Evolutionary conservation across 2,888 invertebrate genomes (phyloP).

Genomic region (Embidobia sp.): DNA sequence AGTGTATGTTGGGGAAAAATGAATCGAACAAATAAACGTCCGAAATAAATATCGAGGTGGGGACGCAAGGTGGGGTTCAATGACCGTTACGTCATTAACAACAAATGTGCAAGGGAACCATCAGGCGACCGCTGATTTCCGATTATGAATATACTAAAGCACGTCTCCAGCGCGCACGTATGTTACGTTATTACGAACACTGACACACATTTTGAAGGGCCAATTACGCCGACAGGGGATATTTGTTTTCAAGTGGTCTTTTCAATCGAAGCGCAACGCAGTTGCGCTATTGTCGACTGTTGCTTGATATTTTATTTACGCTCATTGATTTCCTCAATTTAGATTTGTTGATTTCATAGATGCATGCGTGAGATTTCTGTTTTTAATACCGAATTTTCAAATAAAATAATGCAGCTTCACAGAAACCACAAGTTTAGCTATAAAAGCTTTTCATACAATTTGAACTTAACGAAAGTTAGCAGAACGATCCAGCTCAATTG

Average conservation of each 20-base stretch:
- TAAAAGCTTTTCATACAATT: too few relatives aligned
- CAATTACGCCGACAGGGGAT: constrained; percentile 26
- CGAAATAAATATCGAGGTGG: constrained; percentile 61
- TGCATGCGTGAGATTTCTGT: too few relatives aligned
- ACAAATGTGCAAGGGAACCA: constrained; percentile 72
- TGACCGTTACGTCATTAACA: constrained; percentile 81
- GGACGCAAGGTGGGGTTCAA: constrained; percentile 77
- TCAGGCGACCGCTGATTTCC: constrained; percentile 68
- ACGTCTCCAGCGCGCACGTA: constrained; percentile 48
- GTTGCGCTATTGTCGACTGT: too few relatives aligned
- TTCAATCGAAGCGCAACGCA: too few relatives aligned
- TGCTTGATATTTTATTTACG: not conserved
- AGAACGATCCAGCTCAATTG: too few relatives aligned
- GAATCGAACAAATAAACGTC: constrained; percentile 63
- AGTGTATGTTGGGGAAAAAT: constrained; percentile 47
- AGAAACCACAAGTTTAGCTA: too few relatives aligned
- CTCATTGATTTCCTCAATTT: too few relatives aligned
- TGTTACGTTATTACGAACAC: constrained; percentile 37
- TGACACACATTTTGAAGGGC: constrained; percentile 52
- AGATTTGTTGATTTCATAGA: too few relatives aligned
- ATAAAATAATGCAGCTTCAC: too few relatives aligned
- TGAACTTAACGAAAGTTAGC: too few relatives aligned
- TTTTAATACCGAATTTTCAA: too few relatives aligned
- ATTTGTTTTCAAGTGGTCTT: constrained; percentile 29
- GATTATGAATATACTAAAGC: constrained; percentile 65